phyloP scores from a whole-genome alignment of 1,140 invertebrate species.

The Scaptomyza pallida region DNA sequence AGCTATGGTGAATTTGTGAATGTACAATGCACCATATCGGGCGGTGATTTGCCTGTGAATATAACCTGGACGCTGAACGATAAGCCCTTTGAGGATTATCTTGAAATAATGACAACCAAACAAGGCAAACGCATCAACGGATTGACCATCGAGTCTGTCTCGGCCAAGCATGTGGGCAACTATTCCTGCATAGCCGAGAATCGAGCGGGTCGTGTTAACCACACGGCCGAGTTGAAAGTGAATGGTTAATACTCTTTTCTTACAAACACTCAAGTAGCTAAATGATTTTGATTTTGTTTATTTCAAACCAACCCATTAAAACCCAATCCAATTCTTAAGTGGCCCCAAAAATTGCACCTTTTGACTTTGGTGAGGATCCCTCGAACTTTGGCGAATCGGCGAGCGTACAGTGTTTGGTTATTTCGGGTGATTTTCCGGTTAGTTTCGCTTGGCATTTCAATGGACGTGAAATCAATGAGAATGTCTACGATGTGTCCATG shows the following conservation, averaged over 20 bases:
- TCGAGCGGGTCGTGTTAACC: slow-evolving; percentile 87
- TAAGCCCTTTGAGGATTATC: slow-evolving; percentile 84
- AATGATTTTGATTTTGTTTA: slow-evolving; percentile 40
- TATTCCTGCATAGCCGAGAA: slow-evolving; percentile 92
- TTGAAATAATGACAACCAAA: slow-evolving; percentile 86
- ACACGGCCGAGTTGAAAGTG: slow-evolving; percentile 88
- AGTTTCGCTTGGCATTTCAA: slow-evolving; percentile 87
- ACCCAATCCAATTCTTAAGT: slow-evolving; percentile 84
- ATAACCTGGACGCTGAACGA: slow-evolving; percentile 87
- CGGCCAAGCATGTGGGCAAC: slow-evolving; percentile 90
- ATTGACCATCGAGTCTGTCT: slow-evolving; percentile 90
- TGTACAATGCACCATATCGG: slow-evolving; percentile 88
- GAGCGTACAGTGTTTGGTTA: slow-evolving; percentile 89
- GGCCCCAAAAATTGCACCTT: slow-evolving; percentile 88
- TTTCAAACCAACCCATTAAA: slow-evolving; percentile 6
- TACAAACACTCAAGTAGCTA: slow-evolving; percentile 6
- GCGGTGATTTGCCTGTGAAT: slow-evolving; percentile 88
- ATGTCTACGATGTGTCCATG: slow-evolving; percentile 85
- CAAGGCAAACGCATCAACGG: slow-evolving; percentile 89
- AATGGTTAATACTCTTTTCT: slow-evolving; percentile 86
- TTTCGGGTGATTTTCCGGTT: slow-evolving; percentile 90
- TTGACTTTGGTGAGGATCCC: slow-evolving; percentile 87
- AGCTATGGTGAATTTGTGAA: slow-evolving; percentile 90
- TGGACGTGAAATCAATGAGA: slow-evolving; percentile 85
- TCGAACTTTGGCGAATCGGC: slow-evolving; percentile 89